A percentile compares a stretch with the other conserved stretches of the same genome.
These are phyloP conservation scores for Meiosimyza platycephala DNA, from an alignment of 2,888 invertebrate genomes.

Conservation along the genomic window DNA sequence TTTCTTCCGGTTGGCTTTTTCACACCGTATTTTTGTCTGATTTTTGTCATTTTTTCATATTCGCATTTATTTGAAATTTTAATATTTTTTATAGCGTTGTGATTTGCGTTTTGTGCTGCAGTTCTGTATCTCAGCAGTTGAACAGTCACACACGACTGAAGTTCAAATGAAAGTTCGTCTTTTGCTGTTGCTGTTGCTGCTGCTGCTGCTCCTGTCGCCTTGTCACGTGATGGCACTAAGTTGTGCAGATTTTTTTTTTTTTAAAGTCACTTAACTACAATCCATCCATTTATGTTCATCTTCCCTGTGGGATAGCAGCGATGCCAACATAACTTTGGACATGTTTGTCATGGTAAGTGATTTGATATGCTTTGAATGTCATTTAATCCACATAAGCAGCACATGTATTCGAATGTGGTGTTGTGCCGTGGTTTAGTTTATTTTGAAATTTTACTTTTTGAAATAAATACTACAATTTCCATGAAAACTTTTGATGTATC, in stretches of 20 bases:
- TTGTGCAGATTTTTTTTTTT: not conserved
- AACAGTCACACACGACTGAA: too few species aligned
- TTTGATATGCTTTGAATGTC: conserved; percentile 19
- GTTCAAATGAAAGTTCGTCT: not conserved
- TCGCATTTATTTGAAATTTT: conserved; percentile 21
- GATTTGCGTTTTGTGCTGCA: not conserved
- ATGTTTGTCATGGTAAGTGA: conserved; percentile 18
- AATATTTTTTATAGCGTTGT: conserved; percentile 16
- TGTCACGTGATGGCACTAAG: conserved; percentile 19
- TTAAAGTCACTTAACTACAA: not conserved
- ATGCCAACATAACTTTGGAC: conserved; percentile 1
- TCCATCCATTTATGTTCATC: not conserved
- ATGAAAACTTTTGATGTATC: too few species aligned
- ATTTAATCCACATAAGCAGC: not conserved
- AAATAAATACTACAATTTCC: too few species aligned
- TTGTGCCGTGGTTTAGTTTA: too few species aligned
- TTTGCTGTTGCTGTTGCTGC: too few species aligned
- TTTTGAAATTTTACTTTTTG: too few species aligned
- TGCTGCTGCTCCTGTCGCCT: not conserved
- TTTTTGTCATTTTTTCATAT: not conserved
- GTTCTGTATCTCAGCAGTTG: not conserved
- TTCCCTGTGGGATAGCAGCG: not conserved
- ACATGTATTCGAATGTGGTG: too few species aligned
- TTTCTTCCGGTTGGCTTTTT: not conserved
- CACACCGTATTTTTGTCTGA: not conserved